Conservation (phyloP, 2,797 vertebrate species). For the Lithobates pipiens region DNA sequence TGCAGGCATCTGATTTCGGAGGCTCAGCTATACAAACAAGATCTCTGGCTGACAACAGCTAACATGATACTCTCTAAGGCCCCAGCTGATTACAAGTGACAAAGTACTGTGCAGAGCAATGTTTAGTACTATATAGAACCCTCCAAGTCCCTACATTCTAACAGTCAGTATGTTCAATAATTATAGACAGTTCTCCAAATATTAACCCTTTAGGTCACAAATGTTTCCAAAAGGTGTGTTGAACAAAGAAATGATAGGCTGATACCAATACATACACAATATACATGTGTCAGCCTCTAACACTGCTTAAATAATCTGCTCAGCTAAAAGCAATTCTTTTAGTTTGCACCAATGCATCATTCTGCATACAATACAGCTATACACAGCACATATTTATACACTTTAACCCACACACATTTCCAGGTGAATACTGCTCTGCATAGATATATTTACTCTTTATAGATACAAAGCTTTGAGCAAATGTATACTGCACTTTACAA, state of each 20-base stretch:
- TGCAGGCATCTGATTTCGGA: not conserved
- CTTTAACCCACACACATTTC: not conserved
- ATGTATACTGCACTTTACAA: not conserved
- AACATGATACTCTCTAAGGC: not conserved
- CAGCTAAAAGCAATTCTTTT: not conserved
- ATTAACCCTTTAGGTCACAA: not conserved
- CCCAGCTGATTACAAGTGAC: not conserved
- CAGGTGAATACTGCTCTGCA: slow-evolving; percentile 23
- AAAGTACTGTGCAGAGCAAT: not conserved
- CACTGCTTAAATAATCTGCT: not conserved
- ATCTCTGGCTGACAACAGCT: not conserved
- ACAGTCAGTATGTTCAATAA: slow-evolving; percentile 31
- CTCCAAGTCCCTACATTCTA: slow-evolving; percentile 4
- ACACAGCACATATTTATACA: not conserved
- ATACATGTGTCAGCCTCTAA: not conserved
- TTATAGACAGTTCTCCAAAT: not conserved
- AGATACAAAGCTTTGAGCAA: not conserved
- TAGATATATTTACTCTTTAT: slow-evolving; percentile 7
- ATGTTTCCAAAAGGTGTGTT: not conserved
- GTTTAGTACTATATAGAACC: not conserved
- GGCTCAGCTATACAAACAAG: not conserved
- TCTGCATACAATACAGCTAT: not conserved
- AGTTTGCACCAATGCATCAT: not conserved
- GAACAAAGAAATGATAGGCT: slow-evolving; percentile 15
- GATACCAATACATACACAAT: slow-evolving; percentile 13